These are phyloP conservation scores for Hydrozoanthus gracilis DNA, from an alignment of 92 coral and sea anemone genomes.

Conservation along the genomic window DNA sequence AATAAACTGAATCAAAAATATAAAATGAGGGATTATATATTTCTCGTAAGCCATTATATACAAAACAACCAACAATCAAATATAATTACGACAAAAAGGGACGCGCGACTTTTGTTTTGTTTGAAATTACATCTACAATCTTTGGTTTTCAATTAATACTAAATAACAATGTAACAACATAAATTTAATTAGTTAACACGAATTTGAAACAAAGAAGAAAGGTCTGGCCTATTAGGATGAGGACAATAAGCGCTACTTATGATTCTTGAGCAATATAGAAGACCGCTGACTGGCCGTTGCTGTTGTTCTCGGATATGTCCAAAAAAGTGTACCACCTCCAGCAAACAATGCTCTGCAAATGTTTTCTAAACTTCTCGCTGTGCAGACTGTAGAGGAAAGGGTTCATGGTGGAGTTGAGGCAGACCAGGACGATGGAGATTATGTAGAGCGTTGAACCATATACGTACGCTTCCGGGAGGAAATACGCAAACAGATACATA, in stretches of 20 bases:
- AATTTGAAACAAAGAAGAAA: too few species aligned
- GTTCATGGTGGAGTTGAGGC: conserved; percentile 82
- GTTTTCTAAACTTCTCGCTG: conserved; percentile 76
- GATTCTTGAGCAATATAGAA: conserved; percentile 23
- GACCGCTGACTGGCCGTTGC: conserved; percentile 18
- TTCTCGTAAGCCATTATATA: too few species aligned
- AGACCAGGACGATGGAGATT: conserved; percentile 66
- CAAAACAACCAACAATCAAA: too few species aligned
- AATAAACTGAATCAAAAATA: too few species aligned
- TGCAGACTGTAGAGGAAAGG: conserved; percentile 85
- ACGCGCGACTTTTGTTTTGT: too few species aligned
- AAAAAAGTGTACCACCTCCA: conserved; percentile 53
- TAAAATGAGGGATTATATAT: too few species aligned
- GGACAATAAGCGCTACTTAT: not conserved
- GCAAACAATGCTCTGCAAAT: conserved; percentile 59
- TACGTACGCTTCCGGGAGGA: conserved; percentile 51
- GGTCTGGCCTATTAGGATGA: too few species aligned
- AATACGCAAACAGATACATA: conserved; percentile 69
- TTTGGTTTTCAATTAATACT: too few species aligned
- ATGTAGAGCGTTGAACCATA: conserved; percentile 60
- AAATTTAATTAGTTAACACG: too few species aligned
- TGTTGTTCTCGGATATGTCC: conserved; percentile 42
- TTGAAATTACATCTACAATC: too few species aligned
- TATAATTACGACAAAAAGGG: too few species aligned
- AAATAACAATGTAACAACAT: too few species aligned